Conservation (phyloP, 2,888 invertebrate species). For the Ennomos quercinarius region DNA sequence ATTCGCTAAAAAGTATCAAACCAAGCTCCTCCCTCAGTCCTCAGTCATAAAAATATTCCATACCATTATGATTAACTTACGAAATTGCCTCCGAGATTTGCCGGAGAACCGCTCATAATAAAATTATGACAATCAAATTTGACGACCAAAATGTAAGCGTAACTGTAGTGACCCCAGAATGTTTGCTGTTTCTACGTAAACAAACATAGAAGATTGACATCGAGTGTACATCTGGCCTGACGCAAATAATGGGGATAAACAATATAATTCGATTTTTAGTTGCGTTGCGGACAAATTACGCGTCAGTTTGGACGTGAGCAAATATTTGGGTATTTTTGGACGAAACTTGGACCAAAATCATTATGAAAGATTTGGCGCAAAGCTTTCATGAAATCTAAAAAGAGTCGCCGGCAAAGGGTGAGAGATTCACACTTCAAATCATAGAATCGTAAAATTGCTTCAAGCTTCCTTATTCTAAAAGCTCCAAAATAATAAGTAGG, state of each 20-base stretch:
- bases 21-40: slow-evolving; percentile 6
- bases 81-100: slow-evolving; percentile 56
- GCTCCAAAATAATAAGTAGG: no score
- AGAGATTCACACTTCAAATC: no score
- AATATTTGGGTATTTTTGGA: slow-evolving; percentile 20
- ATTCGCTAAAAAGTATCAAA: slow-evolving; percentile 14
- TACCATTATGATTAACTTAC: slow-evolving; percentile 47
- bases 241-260: slow-evolving; percentile 83
- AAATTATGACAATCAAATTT: slow-evolving; percentile 79
- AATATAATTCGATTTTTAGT: slow-evolving; percentile 80
- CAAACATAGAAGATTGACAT: slow-evolving; percentile 82
- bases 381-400: no score
- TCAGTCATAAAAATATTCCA: slow-evolving; percentile 35
- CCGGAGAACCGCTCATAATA: slow-evolving; percentile 55
- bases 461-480: no score
- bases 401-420: no score
- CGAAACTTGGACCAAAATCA: background rate
- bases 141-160: slow-evolving; percentile 64
- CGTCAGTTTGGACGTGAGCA: slow-evolving; percentile 40
- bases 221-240: slow-evolving; percentile 83
- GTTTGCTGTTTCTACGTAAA: slow-evolving; percentile 83
- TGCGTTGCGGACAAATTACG: slow-evolving; percentile 73
- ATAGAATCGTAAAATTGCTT: no score
- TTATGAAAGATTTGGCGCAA: no score
- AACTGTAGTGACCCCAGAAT: slow-evolving; percentile 75